A percentile compares a stretch with the other conserved stretches of the same genome.
Evolutionary conservation across 2,888 invertebrate genomes (phyloP).

Genomic region (Tuberolachnus salignus): DNA sequence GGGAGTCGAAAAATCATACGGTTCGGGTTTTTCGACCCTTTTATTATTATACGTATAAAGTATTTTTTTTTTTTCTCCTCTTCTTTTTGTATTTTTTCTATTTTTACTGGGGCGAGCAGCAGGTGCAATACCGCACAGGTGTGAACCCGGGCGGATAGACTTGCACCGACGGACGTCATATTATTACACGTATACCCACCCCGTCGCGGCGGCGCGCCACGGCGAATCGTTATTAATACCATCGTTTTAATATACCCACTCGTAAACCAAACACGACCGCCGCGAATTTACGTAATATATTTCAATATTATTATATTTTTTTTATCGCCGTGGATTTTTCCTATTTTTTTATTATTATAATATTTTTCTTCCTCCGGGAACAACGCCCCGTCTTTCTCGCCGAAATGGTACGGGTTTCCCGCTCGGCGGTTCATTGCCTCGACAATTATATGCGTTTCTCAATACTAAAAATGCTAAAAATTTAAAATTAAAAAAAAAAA

Average conservation of each 20-base stretch:
- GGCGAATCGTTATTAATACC: slow-evolving; percentile 21
- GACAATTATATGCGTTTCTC: no score
- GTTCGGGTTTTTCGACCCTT: slow-evolving; percentile 54
- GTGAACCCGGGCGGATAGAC: slow-evolving; percentile 32
- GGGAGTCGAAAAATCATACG: slow-evolving; percentile 57
- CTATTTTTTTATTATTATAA: no score
- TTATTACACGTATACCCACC: background rate
- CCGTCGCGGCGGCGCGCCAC: background rate
- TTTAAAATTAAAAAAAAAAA: no score
- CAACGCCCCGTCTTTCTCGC: no score
- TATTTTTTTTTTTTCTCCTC: background rate
- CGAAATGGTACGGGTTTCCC: no score
- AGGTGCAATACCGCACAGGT: slow-evolving; percentile 51
- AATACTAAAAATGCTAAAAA: no score
- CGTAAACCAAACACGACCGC: background rate
- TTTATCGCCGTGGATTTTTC: no score
- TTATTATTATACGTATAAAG: slow-evolving; percentile 24
- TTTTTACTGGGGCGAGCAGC: slow-evolving; percentile 44
- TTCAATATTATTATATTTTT: no score
- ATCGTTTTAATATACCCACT: background rate
- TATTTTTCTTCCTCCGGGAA: no score
- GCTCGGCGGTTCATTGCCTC: no score
- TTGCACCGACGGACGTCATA: background rate
- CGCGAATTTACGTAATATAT: background rate
- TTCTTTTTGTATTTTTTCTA: slow-evolving; percentile 1